Conservation (phyloP, 2,888 invertebrate species). For the Plebejus anna region DNA sequence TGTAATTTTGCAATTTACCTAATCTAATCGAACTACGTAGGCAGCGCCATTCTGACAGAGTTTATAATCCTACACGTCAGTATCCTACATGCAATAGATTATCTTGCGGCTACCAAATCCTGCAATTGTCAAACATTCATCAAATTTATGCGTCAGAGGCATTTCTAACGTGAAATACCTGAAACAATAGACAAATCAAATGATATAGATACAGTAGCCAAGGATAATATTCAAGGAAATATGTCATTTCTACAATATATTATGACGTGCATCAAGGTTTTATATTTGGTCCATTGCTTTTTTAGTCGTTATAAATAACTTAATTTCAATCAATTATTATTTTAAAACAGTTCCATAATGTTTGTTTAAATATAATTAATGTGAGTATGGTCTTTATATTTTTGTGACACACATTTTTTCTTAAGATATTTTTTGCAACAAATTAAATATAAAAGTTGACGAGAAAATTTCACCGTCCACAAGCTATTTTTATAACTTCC, state of each 20-base stretch:
- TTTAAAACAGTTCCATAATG: too few species aligned
- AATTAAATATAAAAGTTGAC: neutral
- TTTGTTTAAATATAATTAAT: too few species aligned
- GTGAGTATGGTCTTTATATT: too few species aligned
- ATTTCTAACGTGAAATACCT: constrained; percentile 1
- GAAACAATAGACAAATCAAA: constrained; percentile 9
- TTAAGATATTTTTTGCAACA: neutral
- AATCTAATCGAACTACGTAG: constrained; percentile 18
- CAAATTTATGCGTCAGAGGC: constrained; percentile 13
- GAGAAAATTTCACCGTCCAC: neutral
- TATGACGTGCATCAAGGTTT: neutral
- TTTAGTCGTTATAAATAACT: neutral
- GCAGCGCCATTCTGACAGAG: constrained; percentile 29
- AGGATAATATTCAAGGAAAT: neutral
- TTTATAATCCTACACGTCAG: constrained; percentile 26
- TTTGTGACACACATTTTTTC: too few species aligned
- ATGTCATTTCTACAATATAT: neutral
- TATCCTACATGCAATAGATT: constrained; percentile 22
- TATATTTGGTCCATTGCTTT: neutral
- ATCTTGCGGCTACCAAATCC: constrained; percentile 11
- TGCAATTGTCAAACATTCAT: constrained; percentile 7
- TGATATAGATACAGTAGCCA: neutral
- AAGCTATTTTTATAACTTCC: constrained; percentile 15
- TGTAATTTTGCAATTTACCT: constrained; percentile 24
- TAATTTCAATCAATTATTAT: too few species aligned